These are phyloP conservation scores for Drosophila kepulauana DNA, from an alignment of 1,140 invertebrate species.

Conservation along the genomic window DNA sequence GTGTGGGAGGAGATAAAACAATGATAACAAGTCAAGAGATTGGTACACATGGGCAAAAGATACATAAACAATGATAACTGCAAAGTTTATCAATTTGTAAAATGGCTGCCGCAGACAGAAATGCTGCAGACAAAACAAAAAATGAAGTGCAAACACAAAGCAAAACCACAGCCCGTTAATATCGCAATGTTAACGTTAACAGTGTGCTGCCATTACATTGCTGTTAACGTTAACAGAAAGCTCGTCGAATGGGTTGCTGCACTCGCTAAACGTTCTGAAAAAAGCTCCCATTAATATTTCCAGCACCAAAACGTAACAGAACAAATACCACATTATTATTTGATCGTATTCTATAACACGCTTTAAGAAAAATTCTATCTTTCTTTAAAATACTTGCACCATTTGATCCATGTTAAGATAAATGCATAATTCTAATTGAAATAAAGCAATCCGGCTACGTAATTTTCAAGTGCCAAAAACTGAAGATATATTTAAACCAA, in stretches of 20 bases:
- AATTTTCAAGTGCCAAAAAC: constrained; percentile 17
- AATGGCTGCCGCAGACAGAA: constrained; percentile 57
- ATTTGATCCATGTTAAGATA: background rate
- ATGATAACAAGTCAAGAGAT: constrained; percentile 64
- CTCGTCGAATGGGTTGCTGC: constrained; percentile 3
- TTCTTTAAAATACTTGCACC: background rate
- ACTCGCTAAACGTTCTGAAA: constrained; percentile 15
- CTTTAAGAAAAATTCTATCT: background rate
- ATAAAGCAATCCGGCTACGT: constrained; percentile 26
- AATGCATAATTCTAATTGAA: constrained; percentile 26
- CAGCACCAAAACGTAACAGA: background rate
- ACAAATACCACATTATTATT: background rate
- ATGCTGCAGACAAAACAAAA: background rate
- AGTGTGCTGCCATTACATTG: background rate
- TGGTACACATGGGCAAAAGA: constrained; percentile 55
- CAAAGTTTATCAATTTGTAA: constrained; percentile 81
- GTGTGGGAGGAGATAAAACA: constrained; percentile 30
- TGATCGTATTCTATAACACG: background rate
- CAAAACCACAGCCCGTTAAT: background rate
- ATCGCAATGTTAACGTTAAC: constrained; percentile 14
- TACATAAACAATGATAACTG: constrained; percentile 81
- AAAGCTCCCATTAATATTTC: constrained; percentile 14
- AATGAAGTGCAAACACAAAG: background rate
- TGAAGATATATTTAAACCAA: constrained; percentile 7
- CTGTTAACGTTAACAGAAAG: constrained; percentile 41